Conservation (phyloP, 2,113 vertebrate genomes). For the Panthera tigris region DNA sequence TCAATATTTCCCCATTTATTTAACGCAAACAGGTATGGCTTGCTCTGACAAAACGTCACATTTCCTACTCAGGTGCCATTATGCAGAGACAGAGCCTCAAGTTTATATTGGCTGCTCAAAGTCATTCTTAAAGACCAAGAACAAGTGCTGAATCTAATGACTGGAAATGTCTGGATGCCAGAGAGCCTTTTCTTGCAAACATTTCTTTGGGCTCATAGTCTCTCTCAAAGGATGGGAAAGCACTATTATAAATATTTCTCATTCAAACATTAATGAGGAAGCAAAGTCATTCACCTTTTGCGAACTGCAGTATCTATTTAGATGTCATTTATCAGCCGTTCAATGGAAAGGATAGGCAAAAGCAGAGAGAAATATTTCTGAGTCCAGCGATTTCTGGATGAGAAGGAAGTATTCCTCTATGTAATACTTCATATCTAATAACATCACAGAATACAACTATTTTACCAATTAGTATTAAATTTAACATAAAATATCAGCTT, state of each 20-base stretch:
- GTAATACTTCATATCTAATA: neutral
- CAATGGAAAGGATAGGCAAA: conserved; percentile 26
- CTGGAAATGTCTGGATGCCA: neutral
- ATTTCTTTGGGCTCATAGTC: neutral
- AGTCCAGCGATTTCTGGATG: neutral
- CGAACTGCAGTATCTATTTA: conserved; percentile 5
- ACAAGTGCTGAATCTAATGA: conserved; percentile 27
- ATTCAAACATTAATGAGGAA: conserved; percentile 16
- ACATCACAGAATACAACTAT: neutral
- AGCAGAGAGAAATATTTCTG: neutral
- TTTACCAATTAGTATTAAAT: neutral
- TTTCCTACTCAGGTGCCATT: conserved; percentile 25
- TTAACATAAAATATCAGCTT: neutral
- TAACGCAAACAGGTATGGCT: conserved; percentile 6
- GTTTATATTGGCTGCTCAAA: conserved; percentile 44
- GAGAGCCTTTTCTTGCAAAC: neutral
- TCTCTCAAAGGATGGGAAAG: neutral
- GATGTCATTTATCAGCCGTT: conserved; percentile 21
- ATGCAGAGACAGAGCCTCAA: neutral
- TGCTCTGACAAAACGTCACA: conserved; percentile 41
- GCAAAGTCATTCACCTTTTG: conserved; percentile 2
- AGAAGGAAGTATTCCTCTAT: neutral
- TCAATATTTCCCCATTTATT: conserved; percentile 44
- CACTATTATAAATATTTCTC: conserved; percentile 11
- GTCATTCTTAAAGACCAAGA: conserved; percentile 49